Conservation (phyloP, 2,797 vertebrate species). For the Steatocranus sp. region DNA sequence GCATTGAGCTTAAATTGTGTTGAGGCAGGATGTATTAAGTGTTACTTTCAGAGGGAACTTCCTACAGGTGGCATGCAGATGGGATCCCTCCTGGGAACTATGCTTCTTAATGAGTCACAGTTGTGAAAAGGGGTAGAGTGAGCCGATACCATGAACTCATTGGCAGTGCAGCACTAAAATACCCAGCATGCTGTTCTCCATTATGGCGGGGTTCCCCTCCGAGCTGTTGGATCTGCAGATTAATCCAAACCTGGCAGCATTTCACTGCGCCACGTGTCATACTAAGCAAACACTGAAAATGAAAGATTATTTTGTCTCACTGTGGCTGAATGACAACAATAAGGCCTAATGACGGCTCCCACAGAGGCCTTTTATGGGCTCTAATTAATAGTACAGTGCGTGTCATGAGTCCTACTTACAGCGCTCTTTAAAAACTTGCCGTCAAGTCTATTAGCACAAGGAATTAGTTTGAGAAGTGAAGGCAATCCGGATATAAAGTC, state of each 20-base stretch:
- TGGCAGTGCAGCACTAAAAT: conserved; percentile 30
- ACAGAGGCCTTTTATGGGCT: not conserved
- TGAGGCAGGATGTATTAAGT: conserved; percentile 4
- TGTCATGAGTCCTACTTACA: not conserved
- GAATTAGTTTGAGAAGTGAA: conserved; percentile 15
- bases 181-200: conserved; percentile 48
- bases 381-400: not conserved
- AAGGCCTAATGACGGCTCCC: conserved; percentile 7
- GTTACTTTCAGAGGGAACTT: conserved; percentile 28
- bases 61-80: conserved; percentile 67
- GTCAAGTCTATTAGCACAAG: not conserved
- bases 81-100: conserved; percentile 23
- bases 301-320: not conserved
- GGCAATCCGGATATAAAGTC: not conserved
- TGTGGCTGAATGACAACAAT: conserved; percentile 4
- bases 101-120: conserved; percentile 57
- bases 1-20: not conserved
- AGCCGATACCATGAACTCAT: conserved; percentile 46
- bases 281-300: conserved; percentile 24
- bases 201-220: conserved; percentile 25
- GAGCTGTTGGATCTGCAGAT: conserved; percentile 34
- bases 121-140: conserved; percentile 6
- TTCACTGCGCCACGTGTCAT: conserved; percentile 1
- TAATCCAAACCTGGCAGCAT: conserved; percentile 37
- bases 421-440: not conserved